phyloP scores from a whole-genome alignment of 2,888 invertebrate genomes.

The Sinodicranocentrus sp. region DNA sequence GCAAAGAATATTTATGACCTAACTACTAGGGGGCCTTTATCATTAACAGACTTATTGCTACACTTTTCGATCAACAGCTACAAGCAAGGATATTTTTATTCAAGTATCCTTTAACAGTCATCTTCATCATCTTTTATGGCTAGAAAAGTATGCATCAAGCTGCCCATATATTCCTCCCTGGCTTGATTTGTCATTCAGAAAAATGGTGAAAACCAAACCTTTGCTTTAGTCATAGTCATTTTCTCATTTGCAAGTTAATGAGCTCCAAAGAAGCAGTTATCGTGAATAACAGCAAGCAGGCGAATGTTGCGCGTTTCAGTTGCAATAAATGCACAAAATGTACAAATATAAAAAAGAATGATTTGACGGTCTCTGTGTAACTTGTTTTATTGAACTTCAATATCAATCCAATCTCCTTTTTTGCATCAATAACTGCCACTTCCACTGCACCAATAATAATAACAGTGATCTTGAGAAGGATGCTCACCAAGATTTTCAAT shows the following conservation, averaged over 20 bases:
- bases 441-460: conserved; percentile 10
- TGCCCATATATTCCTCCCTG: not conserved
- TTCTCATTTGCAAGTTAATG: conserved; percentile 49
- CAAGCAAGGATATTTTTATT: conserved; percentile 28
- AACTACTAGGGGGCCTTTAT: not conserved
- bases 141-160: conserved; percentile 25
- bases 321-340: conserved; percentile 36
- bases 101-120: conserved; percentile 36
- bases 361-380: conserved; percentile 22
- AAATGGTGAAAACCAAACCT: conserved; percentile 37
- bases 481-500: conserved; percentile 25
- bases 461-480: conserved; percentile 55
- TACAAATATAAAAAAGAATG: conserved; percentile 31
- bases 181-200: conserved; percentile 44
- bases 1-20: conserved; percentile 10
- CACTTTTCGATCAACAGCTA: conserved; percentile 6
- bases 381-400: conserved; percentile 51
- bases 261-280: not conserved
- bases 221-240: conserved; percentile 14
- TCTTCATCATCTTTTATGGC: conserved; percentile 46
- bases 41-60: conserved; percentile 1
- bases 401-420: conserved; percentile 39
- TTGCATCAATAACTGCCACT: conserved; percentile 28
- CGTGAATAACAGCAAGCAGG: not conserved
- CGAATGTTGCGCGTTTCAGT: conserved; percentile 19